These are phyloP conservation scores for Dendrolimus houi DNA, from an alignment of 2,888 invertebrate species.

Conservation along the genomic window DNA sequence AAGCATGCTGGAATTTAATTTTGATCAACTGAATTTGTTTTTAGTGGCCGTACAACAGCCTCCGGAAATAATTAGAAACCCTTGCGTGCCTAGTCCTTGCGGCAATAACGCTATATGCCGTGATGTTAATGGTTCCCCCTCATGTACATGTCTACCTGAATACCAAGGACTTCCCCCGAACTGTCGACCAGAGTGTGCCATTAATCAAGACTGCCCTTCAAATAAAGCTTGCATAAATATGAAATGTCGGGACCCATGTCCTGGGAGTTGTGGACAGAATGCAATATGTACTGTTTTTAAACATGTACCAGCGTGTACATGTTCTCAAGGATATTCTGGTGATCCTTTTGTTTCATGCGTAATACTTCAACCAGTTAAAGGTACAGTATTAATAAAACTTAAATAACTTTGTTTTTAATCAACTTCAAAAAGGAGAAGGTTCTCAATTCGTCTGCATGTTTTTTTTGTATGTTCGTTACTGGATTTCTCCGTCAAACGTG, in stretches of 20 bases:
- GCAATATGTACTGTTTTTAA: slow-evolving; percentile 80
- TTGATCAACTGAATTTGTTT: not conserved
- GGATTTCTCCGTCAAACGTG: too few species aligned
- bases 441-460: not conserved
- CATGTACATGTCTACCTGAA: slow-evolving; percentile 80
- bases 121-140: slow-evolving; percentile 75
- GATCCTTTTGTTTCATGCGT: slow-evolving; percentile 83
- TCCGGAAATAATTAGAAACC: slow-evolving; percentile 67
- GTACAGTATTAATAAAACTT: slow-evolving; percentile 20
- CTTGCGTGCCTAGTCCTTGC: slow-evolving; percentile 83
- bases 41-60: slow-evolving; percentile 9
- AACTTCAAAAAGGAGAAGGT: not conserved
- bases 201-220: slow-evolving; percentile 83
- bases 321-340: slow-evolving; percentile 77
- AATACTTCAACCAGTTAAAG: slow-evolving; percentile 60
- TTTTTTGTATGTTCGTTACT: not conserved
- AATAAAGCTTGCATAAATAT: slow-evolving; percentile 84
- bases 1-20: too few species aligned
- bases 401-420: not conserved
- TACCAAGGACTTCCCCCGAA: slow-evolving; percentile 84
- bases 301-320: slow-evolving; percentile 82
- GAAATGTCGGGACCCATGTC: slow-evolving; percentile 84
- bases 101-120: slow-evolving; percentile 80
- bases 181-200: slow-evolving; percentile 84
- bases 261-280: slow-evolving; percentile 81